A percentile compares a stretch with the other conserved stretches of the same genome.
phyloP scores from a whole-genome alignment of 1,140 invertebrate species.

The Bombus waltoni region DNA sequence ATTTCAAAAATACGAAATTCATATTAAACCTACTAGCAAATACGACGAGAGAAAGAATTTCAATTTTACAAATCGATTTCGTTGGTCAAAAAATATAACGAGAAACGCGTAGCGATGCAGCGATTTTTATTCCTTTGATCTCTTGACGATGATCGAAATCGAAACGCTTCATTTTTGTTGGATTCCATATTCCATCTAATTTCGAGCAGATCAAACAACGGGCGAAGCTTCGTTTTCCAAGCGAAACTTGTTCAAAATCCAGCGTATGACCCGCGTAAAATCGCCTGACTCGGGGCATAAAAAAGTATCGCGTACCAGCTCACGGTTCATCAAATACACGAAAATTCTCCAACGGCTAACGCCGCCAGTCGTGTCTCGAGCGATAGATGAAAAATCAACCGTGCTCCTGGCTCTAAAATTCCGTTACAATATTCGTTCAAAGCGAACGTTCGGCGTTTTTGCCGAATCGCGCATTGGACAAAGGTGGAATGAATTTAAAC shows the following conservation, averaged over 20 bases:
- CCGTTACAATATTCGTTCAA: conserved; percentile 4
- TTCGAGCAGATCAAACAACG: not conserved
- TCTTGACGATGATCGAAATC: not conserved
- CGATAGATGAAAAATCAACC: not conserved
- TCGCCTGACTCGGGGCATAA: not conserved
- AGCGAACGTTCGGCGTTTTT: not conserved
- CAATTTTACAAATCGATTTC: not conserved
- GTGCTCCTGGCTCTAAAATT: not conserved
- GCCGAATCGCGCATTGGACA: conserved; percentile 16
- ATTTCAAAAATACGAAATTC: not conserved
- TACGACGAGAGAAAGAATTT: not conserved
- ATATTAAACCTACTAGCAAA: not conserved
- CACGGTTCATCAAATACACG: conserved; percentile 8
- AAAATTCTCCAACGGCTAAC: not conserved
- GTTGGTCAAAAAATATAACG: no score
- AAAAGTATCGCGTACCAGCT: not conserved
- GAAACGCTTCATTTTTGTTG: not conserved
- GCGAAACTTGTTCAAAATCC: not conserved
- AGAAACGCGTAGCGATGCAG: not conserved
- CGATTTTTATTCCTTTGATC: not conserved
- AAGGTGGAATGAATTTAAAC: conserved; percentile 60
- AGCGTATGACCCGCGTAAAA: not conserved
- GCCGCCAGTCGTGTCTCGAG: not conserved
- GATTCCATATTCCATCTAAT: not conserved
- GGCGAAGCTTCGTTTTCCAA: not conserved